Evolutionary conservation across 2,797 vertebrate genomes (phyloP).

Genomic region (Phaenicophaeus curvirostris): DNA sequence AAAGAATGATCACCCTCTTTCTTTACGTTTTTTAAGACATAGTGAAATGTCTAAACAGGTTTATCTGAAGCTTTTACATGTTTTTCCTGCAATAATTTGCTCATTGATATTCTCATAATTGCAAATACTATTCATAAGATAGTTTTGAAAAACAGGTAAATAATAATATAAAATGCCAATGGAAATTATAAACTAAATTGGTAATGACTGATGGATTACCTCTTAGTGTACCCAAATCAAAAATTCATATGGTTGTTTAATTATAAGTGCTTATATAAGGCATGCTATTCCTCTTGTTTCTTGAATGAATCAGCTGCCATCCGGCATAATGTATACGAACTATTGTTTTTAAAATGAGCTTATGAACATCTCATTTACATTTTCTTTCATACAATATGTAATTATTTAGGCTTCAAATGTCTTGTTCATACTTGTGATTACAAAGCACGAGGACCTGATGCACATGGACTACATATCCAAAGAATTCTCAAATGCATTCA

Average conservation of each 20-base stretch:
- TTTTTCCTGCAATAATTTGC: neutral
- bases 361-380: neutral
- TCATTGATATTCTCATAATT: neutral
- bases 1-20: neutral
- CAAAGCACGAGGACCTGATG: neutral
- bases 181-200: neutral
- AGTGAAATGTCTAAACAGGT: neutral
- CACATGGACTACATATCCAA: neutral
- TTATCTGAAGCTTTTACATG: neutral
- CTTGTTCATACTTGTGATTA: neutral
- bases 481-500: neutral
- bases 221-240: neutral
- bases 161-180: neutral
- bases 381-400: neutral
- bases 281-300: neutral
- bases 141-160: neutral
- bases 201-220: neutral
- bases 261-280: neutral
- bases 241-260: neutral
- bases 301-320: neutral
- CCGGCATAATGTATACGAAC: neutral
- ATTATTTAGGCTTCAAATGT: neutral
- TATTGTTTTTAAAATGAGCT: neutral
- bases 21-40: neutral
- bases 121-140: neutral